Evolutionary conservation across 2,888 invertebrate genomes (phyloP).

Genomic region (Ormyrus labotus): DNA sequence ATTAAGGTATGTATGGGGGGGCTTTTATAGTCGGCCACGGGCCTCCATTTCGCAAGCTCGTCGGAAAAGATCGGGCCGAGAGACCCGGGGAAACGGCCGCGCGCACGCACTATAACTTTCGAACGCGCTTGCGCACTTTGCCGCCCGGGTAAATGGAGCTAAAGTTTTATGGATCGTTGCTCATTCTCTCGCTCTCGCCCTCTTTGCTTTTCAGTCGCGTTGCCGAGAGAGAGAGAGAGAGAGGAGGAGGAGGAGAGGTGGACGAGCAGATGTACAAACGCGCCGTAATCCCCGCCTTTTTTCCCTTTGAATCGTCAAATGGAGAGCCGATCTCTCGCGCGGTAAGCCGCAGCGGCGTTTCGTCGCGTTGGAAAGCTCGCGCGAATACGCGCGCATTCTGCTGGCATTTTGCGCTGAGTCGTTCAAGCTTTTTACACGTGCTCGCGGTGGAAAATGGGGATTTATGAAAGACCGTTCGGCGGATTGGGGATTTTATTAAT

Average conservation of each 20-base stretch:
- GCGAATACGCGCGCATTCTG: not conserved
- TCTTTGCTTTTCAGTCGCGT: not conserved
- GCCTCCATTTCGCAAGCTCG: conserved; percentile 13
- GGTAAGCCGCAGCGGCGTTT: conserved; percentile 4
- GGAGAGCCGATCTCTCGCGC: not conserved
- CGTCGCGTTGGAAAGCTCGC: not conserved
- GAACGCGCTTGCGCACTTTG: not conserved
- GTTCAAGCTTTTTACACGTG: no score
- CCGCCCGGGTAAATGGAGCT: conserved; percentile 6
- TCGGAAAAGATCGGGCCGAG: conserved; percentile 11
- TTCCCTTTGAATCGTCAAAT: not conserved
- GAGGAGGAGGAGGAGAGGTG: not conserved
- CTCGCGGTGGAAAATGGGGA: no score
- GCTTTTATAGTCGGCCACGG: conserved; percentile 7
- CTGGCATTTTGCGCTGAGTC: no score
- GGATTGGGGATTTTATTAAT: no score
- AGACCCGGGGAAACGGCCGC: not conserved
- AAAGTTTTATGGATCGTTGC: conserved; percentile 39
- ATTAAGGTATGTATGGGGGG: conserved; percentile 20
- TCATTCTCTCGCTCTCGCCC: not conserved
- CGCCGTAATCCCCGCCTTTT: not conserved
- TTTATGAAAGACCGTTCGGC: no score
- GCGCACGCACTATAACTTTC: not conserved
- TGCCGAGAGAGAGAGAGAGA: not conserved
- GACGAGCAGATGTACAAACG: no score